Evolutionary conservation across 2,888 invertebrate species (phyloP).

Genomic region (Dryadula phaetusa): DNA sequence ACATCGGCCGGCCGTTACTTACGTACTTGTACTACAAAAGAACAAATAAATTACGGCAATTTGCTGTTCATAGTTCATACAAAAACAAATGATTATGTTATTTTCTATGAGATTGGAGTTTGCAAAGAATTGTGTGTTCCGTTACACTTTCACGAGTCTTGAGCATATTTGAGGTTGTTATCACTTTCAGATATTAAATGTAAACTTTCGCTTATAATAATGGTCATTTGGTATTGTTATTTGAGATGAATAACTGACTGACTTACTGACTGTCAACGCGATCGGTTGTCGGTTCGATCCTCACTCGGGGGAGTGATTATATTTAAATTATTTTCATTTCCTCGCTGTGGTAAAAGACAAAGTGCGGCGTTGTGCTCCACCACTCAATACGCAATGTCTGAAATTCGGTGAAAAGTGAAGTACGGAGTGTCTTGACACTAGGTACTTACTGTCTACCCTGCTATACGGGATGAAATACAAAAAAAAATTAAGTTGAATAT

Average conservation of each 20-base stretch:
- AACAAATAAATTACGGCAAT: constrained; percentile 16
- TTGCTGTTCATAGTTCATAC: constrained; percentile 22
- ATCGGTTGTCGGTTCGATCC: no score
- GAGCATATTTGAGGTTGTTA: constrained; percentile 35
- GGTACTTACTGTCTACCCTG: no score
- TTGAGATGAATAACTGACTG: not conserved
- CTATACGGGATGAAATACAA: no score
- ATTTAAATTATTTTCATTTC: no score
- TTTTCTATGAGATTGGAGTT: constrained; percentile 31
- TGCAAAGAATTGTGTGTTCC: constrained; percentile 34
- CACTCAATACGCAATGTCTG: no score
- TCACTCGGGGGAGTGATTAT: no score
- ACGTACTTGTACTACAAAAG: not conserved
- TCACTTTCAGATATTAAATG: constrained; percentile 38
- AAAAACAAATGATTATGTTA: constrained; percentile 34
- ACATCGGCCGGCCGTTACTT: not conserved
- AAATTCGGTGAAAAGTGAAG: no score
- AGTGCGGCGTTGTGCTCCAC: no score
- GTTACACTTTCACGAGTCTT: constrained; percentile 49
- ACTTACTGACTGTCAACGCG: no score
- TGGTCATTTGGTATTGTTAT: not conserved
- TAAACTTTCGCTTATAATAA: constrained; percentile 23
- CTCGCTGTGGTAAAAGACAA: no score
- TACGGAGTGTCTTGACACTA: no score
- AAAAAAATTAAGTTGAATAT: no score